Conservation (phyloP, 2,888 invertebrate species). For the Thecophora atra region DNA sequence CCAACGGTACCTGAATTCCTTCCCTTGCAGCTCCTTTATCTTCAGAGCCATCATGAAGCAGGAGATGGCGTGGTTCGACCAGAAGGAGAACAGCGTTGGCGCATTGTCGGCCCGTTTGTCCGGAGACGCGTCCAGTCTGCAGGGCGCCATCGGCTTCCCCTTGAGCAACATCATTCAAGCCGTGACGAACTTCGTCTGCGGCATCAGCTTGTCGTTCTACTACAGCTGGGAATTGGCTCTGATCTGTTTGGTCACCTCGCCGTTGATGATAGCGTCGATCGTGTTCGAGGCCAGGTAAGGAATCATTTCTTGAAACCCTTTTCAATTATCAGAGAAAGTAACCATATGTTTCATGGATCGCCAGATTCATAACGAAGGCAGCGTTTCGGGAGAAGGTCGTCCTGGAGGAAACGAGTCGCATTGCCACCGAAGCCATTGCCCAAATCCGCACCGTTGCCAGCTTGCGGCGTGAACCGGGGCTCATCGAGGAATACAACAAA, state of each 20-base stretch:
- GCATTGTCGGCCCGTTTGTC: slow-evolving; percentile 75
- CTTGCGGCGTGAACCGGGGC: slow-evolving; percentile 70
- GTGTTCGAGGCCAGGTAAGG: slow-evolving; percentile 70
- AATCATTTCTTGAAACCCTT: not conserved
- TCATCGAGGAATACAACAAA: slow-evolving; percentile 70
- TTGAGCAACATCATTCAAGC: slow-evolving; percentile 76
- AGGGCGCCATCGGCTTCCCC: slow-evolving; percentile 77
- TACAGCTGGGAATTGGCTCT: slow-evolving; percentile 78
- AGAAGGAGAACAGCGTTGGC: slow-evolving; percentile 74
- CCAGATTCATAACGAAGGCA: slow-evolving; percentile 70
- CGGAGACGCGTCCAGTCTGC: slow-evolving; percentile 77
- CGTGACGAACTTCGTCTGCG: slow-evolving; percentile 72
- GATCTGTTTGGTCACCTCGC: slow-evolving; percentile 73
- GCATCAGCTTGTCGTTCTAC: slow-evolving; percentile 71
- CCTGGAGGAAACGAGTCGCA: slow-evolving; percentile 74
- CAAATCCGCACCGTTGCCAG: slow-evolving; percentile 78
- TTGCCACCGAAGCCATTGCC: slow-evolving; percentile 78
- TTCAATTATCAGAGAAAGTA: not conserved
- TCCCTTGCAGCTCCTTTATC: slow-evolving; percentile 58
- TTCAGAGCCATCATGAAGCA: slow-evolving; percentile 75
- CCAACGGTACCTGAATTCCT: not conserved
- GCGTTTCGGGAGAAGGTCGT: slow-evolving; percentile 71
- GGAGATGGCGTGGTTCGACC: slow-evolving; percentile 80
- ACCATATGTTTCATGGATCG: not conserved
- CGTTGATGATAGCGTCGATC: slow-evolving; percentile 74